Base-by-base conservation (phyloP, 2,888 invertebrate genomes). In the Scelioninae gen. 1 region DNA sequence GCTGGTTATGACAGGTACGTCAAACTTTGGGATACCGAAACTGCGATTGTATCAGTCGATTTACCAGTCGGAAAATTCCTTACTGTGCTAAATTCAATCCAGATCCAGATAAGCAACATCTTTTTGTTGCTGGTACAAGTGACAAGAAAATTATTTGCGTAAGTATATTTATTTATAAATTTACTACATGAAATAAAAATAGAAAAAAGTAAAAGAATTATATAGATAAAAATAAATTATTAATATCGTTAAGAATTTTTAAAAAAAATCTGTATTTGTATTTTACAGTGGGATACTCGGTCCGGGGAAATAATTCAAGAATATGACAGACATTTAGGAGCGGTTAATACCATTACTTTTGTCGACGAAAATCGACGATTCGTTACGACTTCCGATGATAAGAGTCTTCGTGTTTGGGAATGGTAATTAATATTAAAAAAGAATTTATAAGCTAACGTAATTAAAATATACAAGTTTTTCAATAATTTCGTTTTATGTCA, bases 11-110 rank as follows among this genome's bases (percentile, higher is more conserved):
- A 99, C 93, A 95, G 98, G 68, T 99, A 97, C 91, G 97, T 99
- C 76, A 99, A 99, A 93, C 93, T 99, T 51, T 99, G 99, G 99
- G 99, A 99, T 92, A 99, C 99, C 0, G 99, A 99, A 93, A 97
- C 97, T 0, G 99, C 55, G 95, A 95, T 86, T 97, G 97, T 82
- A 92, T 97, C 34, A 95, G 95, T 0, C 94, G 98, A 51, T 99
- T 99, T 93, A 98, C 98, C 15, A 98, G 98, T 60, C 95, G 98
- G 71, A 99, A 99, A 93, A 98, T 99, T 89, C 98, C 99, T 0
- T 99, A 99, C 93, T 99, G 99, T 92, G 96, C 97, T 53, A 99
- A 98, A 93, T 99, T 99, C 92, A 96, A 99, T 93, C 99, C 99
- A 0, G 99, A 99, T 89, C 95, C 96, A 60, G 98, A 98, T 90